Conservation (phyloP, 2,888 invertebrate species). For the Orthonychiurus folsomi region DNA sequence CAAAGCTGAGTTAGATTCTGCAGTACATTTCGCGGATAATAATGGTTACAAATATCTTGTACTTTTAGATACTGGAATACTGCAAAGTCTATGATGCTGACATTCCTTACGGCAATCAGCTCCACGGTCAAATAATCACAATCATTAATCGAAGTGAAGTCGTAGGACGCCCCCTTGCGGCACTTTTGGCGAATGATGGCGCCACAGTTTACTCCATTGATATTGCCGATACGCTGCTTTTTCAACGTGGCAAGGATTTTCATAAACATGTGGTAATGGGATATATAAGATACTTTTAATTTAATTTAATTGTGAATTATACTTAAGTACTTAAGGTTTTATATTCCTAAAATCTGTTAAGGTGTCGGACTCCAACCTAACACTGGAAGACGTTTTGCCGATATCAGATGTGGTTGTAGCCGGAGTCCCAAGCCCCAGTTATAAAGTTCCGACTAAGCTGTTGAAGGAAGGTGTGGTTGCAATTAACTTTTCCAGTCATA, state of each 20-base stretch:
- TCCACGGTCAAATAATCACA: constrained; percentile 27
- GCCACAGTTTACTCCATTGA: constrained; percentile 34
- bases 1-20: no score
- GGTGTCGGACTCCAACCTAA: constrained; percentile 21
- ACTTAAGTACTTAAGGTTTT: no score
- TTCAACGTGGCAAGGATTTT: constrained; percentile 24
- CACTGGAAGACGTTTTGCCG: constrained; percentile 25
- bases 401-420: constrained; percentile 30
- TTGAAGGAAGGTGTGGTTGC: constrained; percentile 32
- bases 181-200: constrained; percentile 30
- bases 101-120: constrained; percentile 29
- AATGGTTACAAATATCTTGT: constrained; percentile 6
- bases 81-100: constrained; percentile 24
- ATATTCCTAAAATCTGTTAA: not conserved
- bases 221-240: constrained; percentile 24
- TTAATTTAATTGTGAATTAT: constrained; percentile 3
- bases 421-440: constrained; percentile 17
- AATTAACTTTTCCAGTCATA: constrained; percentile 24
- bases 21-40: no score
- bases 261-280: constrained; percentile 29
- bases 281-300: no score
- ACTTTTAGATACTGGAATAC: constrained; percentile 25
- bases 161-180: constrained; percentile 30
- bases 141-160: constrained; percentile 33
- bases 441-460: constrained; percentile 18